These are phyloP conservation scores for Pseudopleuronectes americanus DNA, from an alignment of 2,797 vertebrate species.

Conservation along the genomic window DNA sequence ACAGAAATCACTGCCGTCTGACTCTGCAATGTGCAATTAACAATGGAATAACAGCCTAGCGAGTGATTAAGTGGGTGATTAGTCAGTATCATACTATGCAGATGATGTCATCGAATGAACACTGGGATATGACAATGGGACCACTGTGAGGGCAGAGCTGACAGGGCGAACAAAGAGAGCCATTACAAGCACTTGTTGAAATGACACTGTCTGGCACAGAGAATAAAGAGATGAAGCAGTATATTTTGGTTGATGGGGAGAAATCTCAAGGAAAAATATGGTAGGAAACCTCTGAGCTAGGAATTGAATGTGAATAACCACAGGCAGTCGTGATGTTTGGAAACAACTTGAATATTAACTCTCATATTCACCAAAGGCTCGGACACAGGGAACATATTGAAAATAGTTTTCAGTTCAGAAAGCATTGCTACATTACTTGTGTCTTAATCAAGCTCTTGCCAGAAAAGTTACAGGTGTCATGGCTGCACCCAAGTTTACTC, in stretches of 20 bases:
- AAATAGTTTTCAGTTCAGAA: constrained; percentile 5
- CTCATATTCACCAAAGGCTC: not conserved
- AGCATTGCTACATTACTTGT: constrained; percentile 9
- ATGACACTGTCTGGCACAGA: constrained; percentile 18
- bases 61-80: constrained; percentile 66
- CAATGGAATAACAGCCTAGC: constrained; percentile 36
- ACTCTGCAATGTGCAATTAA: constrained; percentile 43
- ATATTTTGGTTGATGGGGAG: constrained; percentile 5
- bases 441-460: constrained; percentile 19
- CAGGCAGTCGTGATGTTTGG: not conserved
- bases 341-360: constrained; percentile 1
- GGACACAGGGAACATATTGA: not conserved
- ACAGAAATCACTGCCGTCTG: constrained; percentile 29
- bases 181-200: constrained; percentile 33
- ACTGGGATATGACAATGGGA: constrained; percentile 46
- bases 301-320: not conserved
- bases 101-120: constrained; percentile 63
- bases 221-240: constrained; percentile 25
- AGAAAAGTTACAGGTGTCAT: constrained; percentile 18
- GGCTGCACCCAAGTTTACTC: constrained; percentile 1
- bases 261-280: constrained; percentile 16
- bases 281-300: not conserved
- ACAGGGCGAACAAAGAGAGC: constrained; percentile 48
- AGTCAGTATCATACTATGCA: constrained; percentile 60
- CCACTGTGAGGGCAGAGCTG: constrained; percentile 34